Evolutionary conservation across 92 coral and sea anemone genomes (phyloP).

Genomic region (Porites evermanni): DNA sequence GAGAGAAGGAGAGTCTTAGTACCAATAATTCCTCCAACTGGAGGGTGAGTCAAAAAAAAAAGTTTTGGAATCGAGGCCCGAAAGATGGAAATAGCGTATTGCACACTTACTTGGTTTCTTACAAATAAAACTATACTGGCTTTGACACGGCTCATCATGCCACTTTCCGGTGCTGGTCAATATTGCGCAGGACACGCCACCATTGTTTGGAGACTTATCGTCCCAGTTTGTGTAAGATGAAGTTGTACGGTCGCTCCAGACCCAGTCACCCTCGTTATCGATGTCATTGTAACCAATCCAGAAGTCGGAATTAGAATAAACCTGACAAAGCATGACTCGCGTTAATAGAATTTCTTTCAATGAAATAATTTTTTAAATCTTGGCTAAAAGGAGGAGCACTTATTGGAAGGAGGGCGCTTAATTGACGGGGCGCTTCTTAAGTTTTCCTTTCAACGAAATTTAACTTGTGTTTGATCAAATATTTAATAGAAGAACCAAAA

Average conservation of each 20-base stretch:
- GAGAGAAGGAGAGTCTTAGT: too few relatives aligned
- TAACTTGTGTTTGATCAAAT: too few relatives aligned
- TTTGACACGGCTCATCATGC: conserved; percentile 97
- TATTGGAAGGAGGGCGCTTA: too few relatives aligned
- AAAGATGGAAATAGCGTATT: not conserved
- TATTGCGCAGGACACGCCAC: conserved; percentile 97
- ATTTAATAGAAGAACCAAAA: too few relatives aligned
- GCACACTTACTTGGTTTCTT: conserved; percentile 85
- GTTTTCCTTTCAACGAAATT: too few relatives aligned
- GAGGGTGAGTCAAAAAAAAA: too few relatives aligned
- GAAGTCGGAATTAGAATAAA: conserved; percentile 85
- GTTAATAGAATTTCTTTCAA: not conserved
- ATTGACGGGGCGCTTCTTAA: too few relatives aligned
- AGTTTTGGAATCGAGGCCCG: too few relatives aligned
- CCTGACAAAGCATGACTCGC: conserved; percentile 45
- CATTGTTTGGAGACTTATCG: conserved; percentile 98
- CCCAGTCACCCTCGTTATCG: conserved; percentile 99
- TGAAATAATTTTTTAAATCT: too few relatives aligned
- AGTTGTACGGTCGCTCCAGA: conserved; percentile 94
- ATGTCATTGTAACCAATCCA: conserved; percentile 99
- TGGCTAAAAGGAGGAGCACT: too few relatives aligned
- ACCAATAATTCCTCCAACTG: too few relatives aligned
- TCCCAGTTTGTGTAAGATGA: conserved; percentile 99
- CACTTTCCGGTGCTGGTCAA: conserved; percentile 89
- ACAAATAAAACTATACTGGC: conserved; percentile 84